A percentile compares a stretch with the other conserved stretches of the same genome.
Conservation (phyloP, 92 coral and sea anemone species). For the Montipora capitata region DNA sequence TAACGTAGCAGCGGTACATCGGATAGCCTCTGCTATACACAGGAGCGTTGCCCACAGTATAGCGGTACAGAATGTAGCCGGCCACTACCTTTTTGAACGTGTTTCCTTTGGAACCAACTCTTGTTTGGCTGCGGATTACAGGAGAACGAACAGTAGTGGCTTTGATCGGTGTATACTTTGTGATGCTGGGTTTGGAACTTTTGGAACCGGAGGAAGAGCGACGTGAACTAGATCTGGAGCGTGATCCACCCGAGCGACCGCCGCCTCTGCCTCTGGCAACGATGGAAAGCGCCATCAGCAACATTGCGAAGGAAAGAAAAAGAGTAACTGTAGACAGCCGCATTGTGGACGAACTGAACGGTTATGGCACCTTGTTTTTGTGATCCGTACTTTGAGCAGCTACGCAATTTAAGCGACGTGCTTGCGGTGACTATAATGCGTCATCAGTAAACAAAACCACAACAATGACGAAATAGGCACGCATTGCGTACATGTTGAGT, state of each 20-base stretch:
- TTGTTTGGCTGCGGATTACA: conserved; percentile 43
- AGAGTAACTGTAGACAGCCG: not conserved
- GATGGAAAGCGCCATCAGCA: not conserved
- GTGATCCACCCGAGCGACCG: not conserved
- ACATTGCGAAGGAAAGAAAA: not conserved
- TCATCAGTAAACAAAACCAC: too few species aligned
- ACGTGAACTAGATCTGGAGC: not conserved
- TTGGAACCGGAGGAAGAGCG: not conserved
- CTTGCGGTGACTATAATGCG: too few species aligned
- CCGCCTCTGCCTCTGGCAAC: conserved; percentile 17
- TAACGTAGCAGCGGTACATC: conserved; percentile 33
- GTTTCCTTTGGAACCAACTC: conserved; percentile 22
- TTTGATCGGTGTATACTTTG: conserved; percentile 47
- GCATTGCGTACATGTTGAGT: too few species aligned
- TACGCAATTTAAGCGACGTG: too few species aligned
- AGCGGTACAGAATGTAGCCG: conserved; percentile 18
- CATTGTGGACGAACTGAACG: not conserved
- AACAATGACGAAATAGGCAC: too few species aligned
- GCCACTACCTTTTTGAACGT: conserved; percentile 10
- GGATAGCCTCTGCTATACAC: conserved; percentile 51
- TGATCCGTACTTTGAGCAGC: too few species aligned
- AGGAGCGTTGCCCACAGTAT: conserved; percentile 25
- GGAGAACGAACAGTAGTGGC: conserved; percentile 39
- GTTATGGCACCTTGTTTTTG: too few species aligned
- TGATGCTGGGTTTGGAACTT: conserved; percentile 24